Conservation (phyloP, 35 echinoderm and acorn worm genomes). For the Ophioderma brevispina region DNA sequence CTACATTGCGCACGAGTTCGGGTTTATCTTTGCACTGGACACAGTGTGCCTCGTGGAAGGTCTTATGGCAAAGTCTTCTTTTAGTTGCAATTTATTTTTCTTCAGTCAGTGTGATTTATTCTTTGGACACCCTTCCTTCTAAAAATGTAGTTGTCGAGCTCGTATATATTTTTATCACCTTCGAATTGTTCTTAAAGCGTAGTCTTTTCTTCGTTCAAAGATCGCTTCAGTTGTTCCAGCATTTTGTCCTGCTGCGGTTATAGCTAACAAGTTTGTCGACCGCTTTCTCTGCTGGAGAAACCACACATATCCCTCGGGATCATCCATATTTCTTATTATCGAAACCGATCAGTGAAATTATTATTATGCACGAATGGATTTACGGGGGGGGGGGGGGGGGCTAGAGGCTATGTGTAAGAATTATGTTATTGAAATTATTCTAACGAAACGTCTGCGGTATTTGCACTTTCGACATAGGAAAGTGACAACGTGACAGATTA, state of each 20-base stretch:
- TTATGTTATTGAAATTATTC: too few species aligned
- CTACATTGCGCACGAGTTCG: too few species aligned
- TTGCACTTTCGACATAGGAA: too few species aligned
- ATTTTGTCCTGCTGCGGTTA: background rate
- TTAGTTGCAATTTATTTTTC: background rate
- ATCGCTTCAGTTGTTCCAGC: background rate
- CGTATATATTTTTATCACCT: background rate
- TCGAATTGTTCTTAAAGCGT: background rate
- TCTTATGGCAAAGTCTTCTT: background rate
- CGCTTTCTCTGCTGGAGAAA: background rate
- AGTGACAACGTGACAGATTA: too few species aligned
- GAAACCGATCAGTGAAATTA: too few species aligned
- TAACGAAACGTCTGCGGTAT: too few species aligned
- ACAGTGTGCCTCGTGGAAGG: background rate
- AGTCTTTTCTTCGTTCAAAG: background rate
- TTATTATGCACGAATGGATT: too few species aligned
- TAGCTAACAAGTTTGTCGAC: background rate
- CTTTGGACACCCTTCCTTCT: background rate
- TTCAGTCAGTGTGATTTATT: background rate
- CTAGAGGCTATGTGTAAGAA: too few species aligned
- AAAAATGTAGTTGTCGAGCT: background rate
- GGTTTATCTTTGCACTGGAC: background rate
- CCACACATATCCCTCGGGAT: background rate
- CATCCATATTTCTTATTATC: too few species aligned
- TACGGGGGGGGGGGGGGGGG: too few species aligned